Evolutionary conservation across 2,888 invertebrate species (phyloP).

Genomic region (Adineta ricciae): DNA sequence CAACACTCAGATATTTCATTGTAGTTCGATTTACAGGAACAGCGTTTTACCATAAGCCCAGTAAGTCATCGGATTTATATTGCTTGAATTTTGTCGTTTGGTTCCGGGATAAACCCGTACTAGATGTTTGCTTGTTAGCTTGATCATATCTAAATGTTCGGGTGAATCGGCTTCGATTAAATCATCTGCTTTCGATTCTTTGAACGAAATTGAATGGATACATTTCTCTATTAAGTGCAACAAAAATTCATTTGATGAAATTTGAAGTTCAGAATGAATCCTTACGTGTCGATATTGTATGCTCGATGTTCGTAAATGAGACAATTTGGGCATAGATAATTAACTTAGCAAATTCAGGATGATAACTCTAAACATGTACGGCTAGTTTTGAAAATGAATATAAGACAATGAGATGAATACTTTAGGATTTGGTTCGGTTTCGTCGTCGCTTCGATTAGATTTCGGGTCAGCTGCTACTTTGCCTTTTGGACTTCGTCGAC

Average conservation of each 20-base stretch:
- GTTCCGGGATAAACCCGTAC: conserved; percentile 54
- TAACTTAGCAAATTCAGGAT: background rate
- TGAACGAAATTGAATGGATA: conserved; percentile 78
- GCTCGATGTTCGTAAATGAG: background rate
- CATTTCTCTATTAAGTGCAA: background rate
- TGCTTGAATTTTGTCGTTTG: conserved; percentile 55
- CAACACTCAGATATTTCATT: background rate
- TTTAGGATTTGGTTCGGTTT: background rate
- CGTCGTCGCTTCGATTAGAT: background rate
- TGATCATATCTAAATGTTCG: conserved; percentile 39
- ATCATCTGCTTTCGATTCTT: conserved; percentile 81
- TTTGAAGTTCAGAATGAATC: background rate
- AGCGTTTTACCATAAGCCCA: conserved; percentile 57
- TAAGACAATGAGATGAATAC: background rate
- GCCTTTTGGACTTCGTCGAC: background rate
- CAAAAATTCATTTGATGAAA: too few relatives aligned
- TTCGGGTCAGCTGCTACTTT: background rate
- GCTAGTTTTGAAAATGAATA: background rate
- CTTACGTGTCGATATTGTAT: background rate
- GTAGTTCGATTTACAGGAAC: conserved; percentile 47
- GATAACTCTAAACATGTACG: background rate
- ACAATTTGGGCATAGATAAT: background rate
- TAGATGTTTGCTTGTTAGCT: conserved; percentile 10
- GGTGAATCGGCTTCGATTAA: conserved; percentile 73
- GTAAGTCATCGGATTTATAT: conserved; percentile 55